Base-by-base conservation (phyloP, 2,113 vertebrate species). In the Reinhardtius hippoglossoides region DNA sequence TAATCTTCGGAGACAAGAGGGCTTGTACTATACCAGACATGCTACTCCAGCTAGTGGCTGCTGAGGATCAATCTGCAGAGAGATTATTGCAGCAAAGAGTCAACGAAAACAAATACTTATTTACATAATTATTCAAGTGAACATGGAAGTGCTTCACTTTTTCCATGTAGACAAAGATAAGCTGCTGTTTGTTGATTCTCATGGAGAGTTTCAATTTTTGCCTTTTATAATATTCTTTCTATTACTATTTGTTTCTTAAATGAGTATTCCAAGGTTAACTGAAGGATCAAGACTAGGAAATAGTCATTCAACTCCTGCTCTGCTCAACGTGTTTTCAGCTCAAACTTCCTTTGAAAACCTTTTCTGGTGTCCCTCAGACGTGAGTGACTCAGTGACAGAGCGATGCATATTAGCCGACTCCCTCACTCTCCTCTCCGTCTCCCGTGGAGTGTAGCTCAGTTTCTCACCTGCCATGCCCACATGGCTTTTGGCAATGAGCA, bases 81-180 rank as follows among this genome's bases (percentile, higher is more conserved):
- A 85, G 80, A 91, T 84, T 78, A 91, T 72, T 78, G 56, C 67
- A 75, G 80, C 77, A 69, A 85, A 78, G 77, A 84, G 75, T 79
- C 61, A 65, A 63, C 50, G 50, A 89, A 82, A 78, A 81, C 73
- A 91, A 92, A 83, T 79, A 65, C 61, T 81, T 83, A 88, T 89
- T 89, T 87, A 56, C 81, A 90, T 92, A 89, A 91, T 85, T 88
- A 91, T 86, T 87, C 73, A 78, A 85, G 62, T 81, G 67, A 74
- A 79, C 67, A 78, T 67, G 74, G 46, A 81, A 80, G 58, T 59
- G 72, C 70, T 86, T 88, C 61, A 69, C 46, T 57, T 57, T 27
- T 83, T 52, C 57, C 63, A 67, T 77, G 63, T 72, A 80, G 61
- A 79, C 80, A 71, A 65, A 85, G 80, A 84, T 79, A 78, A 84